Evolutionary conservation across 53 echinoderm and acorn worm genomes (phyloP).

Genomic region (Zoroaster sp.): DNA sequence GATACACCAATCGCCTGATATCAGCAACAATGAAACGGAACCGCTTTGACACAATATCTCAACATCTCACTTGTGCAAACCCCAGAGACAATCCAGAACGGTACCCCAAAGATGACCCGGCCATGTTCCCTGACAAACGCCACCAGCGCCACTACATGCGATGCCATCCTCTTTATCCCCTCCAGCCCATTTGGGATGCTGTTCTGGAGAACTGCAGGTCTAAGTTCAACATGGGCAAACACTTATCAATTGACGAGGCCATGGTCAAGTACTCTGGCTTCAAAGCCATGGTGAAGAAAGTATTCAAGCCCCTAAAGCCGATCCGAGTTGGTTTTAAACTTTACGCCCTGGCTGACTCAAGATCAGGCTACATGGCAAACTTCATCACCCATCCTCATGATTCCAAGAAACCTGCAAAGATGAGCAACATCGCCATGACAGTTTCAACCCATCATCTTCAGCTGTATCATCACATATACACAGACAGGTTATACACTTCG

Average conservation of each 20-base stretch:
- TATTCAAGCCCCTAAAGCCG: conserved; percentile 42
- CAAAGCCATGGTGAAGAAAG: conserved; percentile 10
- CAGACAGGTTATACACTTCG: conserved; percentile 38
- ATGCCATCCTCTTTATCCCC: conserved; percentile 1
- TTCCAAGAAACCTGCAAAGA: background rate
- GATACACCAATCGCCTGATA: background rate
- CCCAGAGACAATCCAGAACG: background rate
- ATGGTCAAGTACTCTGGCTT: conserved; percentile 15
- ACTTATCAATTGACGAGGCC: conserved; percentile 31
- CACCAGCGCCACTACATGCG: background rate
- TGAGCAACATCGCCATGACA: background rate
- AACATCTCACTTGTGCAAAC: conserved; percentile 1
- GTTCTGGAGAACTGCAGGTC: background rate
- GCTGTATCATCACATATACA: conserved; percentile 19
- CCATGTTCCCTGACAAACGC: background rate
- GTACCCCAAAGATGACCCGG: background rate
- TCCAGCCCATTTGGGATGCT: conserved; percentile 26
- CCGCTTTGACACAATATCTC: background rate
- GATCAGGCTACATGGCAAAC: background rate
- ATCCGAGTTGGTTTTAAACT: conserved; percentile 33
- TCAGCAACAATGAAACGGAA: conserved; percentile 6
- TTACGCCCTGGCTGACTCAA: conserved; percentile 25
- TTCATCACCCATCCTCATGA: background rate
- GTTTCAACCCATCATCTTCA: background rate
- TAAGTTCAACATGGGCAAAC: background rate